phyloP scores from a whole-genome alignment of 1,140 invertebrate genomes.

The Drosophila pectinifera region DNA sequence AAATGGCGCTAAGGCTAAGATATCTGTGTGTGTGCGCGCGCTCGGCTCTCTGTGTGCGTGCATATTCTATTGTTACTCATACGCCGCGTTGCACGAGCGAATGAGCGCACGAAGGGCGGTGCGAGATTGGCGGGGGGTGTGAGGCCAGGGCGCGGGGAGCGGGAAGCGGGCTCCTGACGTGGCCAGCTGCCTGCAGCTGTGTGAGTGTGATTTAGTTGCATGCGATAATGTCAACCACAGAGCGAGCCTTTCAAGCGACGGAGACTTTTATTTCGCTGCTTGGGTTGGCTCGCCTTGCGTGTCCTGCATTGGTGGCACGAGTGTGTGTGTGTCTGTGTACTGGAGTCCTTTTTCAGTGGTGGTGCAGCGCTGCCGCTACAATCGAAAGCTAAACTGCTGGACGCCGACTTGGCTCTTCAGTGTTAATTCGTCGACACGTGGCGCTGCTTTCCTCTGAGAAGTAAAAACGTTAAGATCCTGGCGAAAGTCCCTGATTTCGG shows the following conservation, averaged over 20 bases:
- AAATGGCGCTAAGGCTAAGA: slow-evolving; percentile 55
- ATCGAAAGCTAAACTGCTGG: slow-evolving; percentile 37
- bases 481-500: slow-evolving; percentile 27
- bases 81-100: slow-evolving; percentile 74
- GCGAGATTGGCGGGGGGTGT: slow-evolving; percentile 29
- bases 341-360: slow-evolving; percentile 54
- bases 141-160: background rate
- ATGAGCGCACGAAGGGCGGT: slow-evolving; percentile 77
- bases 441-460: slow-evolving; percentile 65
- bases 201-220: slow-evolving; percentile 71
- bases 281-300: slow-evolving; percentile 58
- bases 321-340: slow-evolving; percentile 26
- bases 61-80: slow-evolving; percentile 70
- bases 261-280: slow-evolving; percentile 42
- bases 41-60: slow-evolving; percentile 33
- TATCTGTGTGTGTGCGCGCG: slow-evolving; percentile 2
- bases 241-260: slow-evolving; percentile 56
- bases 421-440: slow-evolving; percentile 83
- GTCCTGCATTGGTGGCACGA: slow-evolving; percentile 62
- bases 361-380: slow-evolving; percentile 67
- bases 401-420: slow-evolving; percentile 73
- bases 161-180: background rate
- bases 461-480: slow-evolving; percentile 54
- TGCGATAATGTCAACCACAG: slow-evolving; percentile 79
- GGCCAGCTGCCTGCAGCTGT: slow-evolving; percentile 21